Evolutionary conservation across 1,140 invertebrate genomes (phyloP), one percentile per base, ranked within the genome.

Genomic region (Acromyrmex echinatior): DNA sequence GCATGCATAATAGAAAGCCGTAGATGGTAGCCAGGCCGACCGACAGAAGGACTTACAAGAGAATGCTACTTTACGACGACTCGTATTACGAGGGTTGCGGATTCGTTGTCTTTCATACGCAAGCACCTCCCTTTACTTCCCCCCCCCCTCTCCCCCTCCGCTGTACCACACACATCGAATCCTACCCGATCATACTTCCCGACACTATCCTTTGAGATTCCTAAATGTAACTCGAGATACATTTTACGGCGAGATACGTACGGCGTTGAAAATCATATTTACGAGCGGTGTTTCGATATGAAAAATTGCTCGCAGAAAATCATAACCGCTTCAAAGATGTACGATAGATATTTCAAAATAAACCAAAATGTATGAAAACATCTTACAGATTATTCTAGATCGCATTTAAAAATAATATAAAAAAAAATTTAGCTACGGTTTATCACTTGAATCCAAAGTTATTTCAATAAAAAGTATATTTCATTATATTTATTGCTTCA

Each of bases 1-100:
- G 92, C 91, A 92, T 93, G 92, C 92, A 93, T 93, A 93, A 93
- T 93, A 93, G 92, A 93, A 93, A 92, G 88, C 89, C 86, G 88
- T 87, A 89, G 87, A 92, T 90, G 86, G 91, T 88, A 86, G 88
- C 80, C 88, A 18, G 74, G 65, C 74, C 87, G 87, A 77, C 91
- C 90, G 86, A 92, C 92, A 92, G 90, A 87, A 88, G 89, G 90
- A 92, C 92, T 93, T 92, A 92, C 90, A 91, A 80, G 92, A 89
- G 92, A 91, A 92, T 93, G 92, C 87, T 93, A 92, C 90, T 92
- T 93, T 92, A 92, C 90, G 92, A 93, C 86, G 73, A 92, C 88
- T 88, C 87, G 88, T 90, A 91, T 92, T 91, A 92, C 87, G 80
- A 89, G 89, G 86, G 91, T 91, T 49, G 90, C 65, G 90, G 62